These are phyloP conservation scores for Oscheius sp. DNA, from an alignment of 2,888 invertebrate genomes.

Conservation along the genomic window DNA sequence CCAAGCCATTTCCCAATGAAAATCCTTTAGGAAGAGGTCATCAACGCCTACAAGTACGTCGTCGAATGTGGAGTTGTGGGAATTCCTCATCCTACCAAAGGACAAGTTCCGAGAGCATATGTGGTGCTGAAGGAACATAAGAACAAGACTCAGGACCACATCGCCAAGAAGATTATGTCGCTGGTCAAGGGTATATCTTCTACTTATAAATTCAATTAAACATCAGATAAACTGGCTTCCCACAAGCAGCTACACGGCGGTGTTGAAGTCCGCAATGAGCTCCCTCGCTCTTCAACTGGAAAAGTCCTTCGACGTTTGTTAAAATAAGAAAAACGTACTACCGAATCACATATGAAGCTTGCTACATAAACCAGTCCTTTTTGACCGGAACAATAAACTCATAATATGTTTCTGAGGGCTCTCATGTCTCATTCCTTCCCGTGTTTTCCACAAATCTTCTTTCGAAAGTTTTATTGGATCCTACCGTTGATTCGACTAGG, in stretches of 20 bases:
- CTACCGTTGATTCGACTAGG: neutral
- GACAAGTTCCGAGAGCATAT: constrained; percentile 74
- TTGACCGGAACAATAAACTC: too few relatives aligned
- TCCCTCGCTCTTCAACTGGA: constrained; percentile 83
- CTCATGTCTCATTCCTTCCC: neutral
- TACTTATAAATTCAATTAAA: neutral
- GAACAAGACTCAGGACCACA: constrained; percentile 12
- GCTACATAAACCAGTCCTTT: too few relatives aligned
- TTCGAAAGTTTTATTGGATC: too few relatives aligned
- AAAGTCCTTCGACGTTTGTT: constrained; percentile 79
- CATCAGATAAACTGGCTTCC: constrained; percentile 80
- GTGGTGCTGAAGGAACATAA: constrained; percentile 44
- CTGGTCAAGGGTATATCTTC: constrained; percentile 40
- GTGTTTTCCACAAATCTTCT: neutral
- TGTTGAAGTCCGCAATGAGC: constrained; percentile 80
- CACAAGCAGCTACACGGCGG: constrained; percentile 83
- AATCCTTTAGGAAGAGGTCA: constrained; percentile 80
- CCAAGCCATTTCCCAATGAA: neutral
- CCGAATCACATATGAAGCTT: too few relatives aligned
- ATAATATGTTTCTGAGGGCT: too few relatives aligned
- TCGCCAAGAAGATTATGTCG: constrained; percentile 9
- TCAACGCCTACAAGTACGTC: constrained; percentile 81
- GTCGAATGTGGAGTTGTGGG: constrained; percentile 86
- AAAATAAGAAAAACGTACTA: neutral
- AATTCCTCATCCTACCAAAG: constrained; percentile 78